These are phyloP conservation scores for Platycheirus rosarum DNA, from an alignment of 2,888 invertebrate genomes.

Conservation along the genomic window DNA sequence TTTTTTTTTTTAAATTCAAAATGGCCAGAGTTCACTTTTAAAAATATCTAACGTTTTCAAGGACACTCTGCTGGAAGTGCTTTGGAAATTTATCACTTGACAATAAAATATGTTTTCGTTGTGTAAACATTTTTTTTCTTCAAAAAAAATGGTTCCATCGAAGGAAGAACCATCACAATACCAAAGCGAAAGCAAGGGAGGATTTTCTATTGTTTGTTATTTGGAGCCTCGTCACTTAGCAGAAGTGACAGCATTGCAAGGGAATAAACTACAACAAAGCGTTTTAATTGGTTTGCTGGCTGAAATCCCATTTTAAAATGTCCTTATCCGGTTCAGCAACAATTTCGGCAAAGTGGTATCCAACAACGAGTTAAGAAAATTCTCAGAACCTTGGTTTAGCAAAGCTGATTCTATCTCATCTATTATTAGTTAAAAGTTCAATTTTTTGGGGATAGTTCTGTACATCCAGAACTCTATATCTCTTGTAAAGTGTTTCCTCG, in stretches of 20 bases:
- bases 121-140: neutral
- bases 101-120: slow-evolving; percentile 6
- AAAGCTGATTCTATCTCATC: neutral
- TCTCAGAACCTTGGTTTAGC: neutral
- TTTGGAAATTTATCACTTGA: slow-evolving; percentile 16
- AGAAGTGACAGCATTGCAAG: neutral
- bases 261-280: slow-evolving; percentile 3
- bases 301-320: neutral
- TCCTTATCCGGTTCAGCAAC: neutral
- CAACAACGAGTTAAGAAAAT: neutral
- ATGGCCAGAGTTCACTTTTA: slow-evolving; percentile 2
- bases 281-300: slow-evolving; percentile 34
- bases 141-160: neutral
- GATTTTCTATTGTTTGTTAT: neutral
- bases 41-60: neutral
- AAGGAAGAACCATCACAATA: neutral
- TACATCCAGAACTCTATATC: too few relatives aligned
- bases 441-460: too few relatives aligned
- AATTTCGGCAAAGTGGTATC: neutral
- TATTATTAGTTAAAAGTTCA: too few relatives aligned
- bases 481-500: too few relatives aligned
- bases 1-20: neutral
- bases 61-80: neutral
- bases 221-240: neutral
- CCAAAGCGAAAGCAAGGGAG: neutral